Evolutionary conservation across 2,888 invertebrate species (phyloP).

Genomic region (Luffia ferchaultella): DNA sequence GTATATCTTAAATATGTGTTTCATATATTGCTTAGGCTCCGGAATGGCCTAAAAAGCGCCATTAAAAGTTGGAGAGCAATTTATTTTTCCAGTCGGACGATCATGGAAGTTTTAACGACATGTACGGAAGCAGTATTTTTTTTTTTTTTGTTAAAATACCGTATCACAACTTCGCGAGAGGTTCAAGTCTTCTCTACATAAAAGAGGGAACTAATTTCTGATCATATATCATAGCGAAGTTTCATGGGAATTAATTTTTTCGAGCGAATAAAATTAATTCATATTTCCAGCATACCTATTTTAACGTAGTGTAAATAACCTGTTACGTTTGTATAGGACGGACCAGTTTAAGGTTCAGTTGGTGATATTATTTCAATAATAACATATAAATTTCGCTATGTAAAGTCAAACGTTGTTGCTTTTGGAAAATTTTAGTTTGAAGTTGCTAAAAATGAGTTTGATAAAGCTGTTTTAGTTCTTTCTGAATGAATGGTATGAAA

Average conservation of each 20-base stretch:
- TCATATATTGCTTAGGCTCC: constrained; percentile 13
- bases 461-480: too few relatives aligned
- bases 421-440: too few relatives aligned
- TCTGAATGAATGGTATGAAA: too few relatives aligned
- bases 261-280: too few relatives aligned
- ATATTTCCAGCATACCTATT: too few relatives aligned
- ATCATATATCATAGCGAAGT: neutral
- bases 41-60: constrained; percentile 12
- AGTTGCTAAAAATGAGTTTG: too few relatives aligned
- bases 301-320: too few relatives aligned
- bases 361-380: too few relatives aligned
- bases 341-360: too few relatives aligned
- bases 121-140: constrained; percentile 3
- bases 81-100: constrained; percentile 31
- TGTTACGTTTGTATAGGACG: too few relatives aligned
- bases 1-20: constrained; percentile 8
- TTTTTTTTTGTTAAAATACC: neutral
- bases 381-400: too few relatives aligned
- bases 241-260: neutral
- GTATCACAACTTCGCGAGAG: neutral
- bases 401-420: too few relatives aligned
- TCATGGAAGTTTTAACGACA: constrained; percentile 34
- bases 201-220: neutral
- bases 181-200: neutral
- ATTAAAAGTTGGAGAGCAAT: constrained; percentile 39